A percentile compares a stretch with the other conserved stretches of the same genome.
Conservation (phyloP, 2,113 vertebrate genomes). For the Podarcis muralis region DNA sequence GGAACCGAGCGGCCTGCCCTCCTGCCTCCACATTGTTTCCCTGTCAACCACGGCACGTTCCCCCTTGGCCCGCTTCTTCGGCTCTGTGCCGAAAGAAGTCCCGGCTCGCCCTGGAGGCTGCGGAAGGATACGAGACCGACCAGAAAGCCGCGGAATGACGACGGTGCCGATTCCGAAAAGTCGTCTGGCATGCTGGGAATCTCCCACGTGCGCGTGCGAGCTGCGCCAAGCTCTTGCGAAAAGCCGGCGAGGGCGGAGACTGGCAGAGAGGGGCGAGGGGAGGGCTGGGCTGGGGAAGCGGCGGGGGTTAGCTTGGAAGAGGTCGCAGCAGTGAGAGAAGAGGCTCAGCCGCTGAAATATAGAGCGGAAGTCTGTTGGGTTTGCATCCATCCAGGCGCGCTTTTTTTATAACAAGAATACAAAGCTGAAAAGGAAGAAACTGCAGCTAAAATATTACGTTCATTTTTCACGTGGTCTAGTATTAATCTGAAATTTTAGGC, state of each 20-base stretch:
- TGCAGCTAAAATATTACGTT: too few relatives aligned
- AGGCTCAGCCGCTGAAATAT: too few relatives aligned
- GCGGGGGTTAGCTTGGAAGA: rapidly evolving
- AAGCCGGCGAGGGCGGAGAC: neutral
- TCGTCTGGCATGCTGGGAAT: rapidly evolving
- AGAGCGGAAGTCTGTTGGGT: too few relatives aligned
- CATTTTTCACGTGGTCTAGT: too few relatives aligned
- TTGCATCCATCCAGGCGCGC: too few relatives aligned
- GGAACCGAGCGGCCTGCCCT: rapidly evolving
- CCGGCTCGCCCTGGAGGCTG: neutral
- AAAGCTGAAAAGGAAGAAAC: too few relatives aligned
- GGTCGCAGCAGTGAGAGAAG: too few relatives aligned
- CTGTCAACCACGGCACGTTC: neutral
- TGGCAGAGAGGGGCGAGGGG: rapidly evolving
- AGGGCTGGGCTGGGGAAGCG: too few relatives aligned
- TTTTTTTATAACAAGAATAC: too few relatives aligned
- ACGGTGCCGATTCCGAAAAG: rapidly evolving
- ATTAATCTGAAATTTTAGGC: too few relatives aligned
- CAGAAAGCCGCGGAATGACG: rapidly evolving
- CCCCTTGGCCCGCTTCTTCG: rapidly evolving
- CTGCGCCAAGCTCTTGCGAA: neutral
- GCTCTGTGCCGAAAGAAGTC: rapidly evolving
- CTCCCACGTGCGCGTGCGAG: neutral
- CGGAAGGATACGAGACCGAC: neutral
- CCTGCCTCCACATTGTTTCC: neutral